Evolutionary conservation across 1,140 invertebrate species (phyloP).

Genomic region (Aphis craccivora): DNA sequence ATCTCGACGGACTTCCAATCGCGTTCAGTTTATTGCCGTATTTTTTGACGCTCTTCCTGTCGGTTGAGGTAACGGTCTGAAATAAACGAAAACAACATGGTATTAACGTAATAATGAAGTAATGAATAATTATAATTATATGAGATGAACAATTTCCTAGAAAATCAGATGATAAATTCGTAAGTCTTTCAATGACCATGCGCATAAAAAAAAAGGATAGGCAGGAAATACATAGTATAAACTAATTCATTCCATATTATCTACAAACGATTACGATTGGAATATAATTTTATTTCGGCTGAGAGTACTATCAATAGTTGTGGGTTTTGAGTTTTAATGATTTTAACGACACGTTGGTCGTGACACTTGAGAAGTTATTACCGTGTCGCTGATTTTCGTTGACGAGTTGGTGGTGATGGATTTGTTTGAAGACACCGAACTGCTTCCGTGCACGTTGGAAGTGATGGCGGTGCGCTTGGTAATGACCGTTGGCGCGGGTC

Average conservation of each 20-base stretch:
- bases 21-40: conserved; percentile 69
- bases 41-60: conserved; percentile 74
- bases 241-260: not conserved
- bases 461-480: conserved; percentile 69
- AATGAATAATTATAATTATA: not conserved
- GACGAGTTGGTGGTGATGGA: not conserved
- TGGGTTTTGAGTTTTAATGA: not conserved
- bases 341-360: not conserved
- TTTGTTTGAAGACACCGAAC: conserved; percentile 41
- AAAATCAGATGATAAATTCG: not conserved
- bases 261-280: not conserved
- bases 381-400: conserved; percentile 37
- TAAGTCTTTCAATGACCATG: not conserved
- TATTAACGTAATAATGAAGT: not conserved
- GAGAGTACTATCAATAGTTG: not conserved
- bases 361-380: not conserved
- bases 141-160: too few species aligned
- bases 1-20: conserved; percentile 75
- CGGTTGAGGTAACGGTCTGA: conserved; percentile 59
- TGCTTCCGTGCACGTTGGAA: conserved; percentile 46
- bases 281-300: not conserved
- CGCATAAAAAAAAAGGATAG: not conserved
- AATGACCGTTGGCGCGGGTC: conserved; percentile 77
- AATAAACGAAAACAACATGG: not conserved
- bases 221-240: not conserved